Evolutionary conservation across 2,113 vertebrate genomes (phyloP), one percentile per base, ranked within the genome.

Genomic region (Catharus bicknelli): DNA sequence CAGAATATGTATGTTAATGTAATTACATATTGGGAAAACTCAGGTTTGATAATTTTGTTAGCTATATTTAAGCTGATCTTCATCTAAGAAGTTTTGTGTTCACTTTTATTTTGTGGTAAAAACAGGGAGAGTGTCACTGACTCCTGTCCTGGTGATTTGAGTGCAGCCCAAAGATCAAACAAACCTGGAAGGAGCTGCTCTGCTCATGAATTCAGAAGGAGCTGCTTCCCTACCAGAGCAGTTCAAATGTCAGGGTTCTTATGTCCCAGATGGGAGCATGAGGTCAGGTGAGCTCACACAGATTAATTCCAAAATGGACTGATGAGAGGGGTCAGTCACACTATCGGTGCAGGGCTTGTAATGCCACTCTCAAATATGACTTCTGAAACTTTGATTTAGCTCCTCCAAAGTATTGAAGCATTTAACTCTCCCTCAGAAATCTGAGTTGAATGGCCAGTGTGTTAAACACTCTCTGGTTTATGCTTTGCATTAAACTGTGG

Each of bases 241-340:
- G 62, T 54, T 51, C 63, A 87, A 95, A 79, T 62, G 34, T 83
- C 54, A 55, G 11, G 6, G 50, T 84, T 63, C 53, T 51, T 22
- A 48, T 1, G 0, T 36, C 58, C 34, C 59, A 50, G 7, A 8
- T 1, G 2, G 72, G 58, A 66, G 42, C 14, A 8, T 5, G 18
- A 58, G 63, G 40, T 61, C 72, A 42, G 17, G 10, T 38, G 67
- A 90, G 57, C n/a, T 83, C 23, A 13, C 2, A 29, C 2, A 55
- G 47, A 14, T 55, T 78, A 42, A 94, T 89, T 59, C 79, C 61
- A 70, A 34, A 82, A 72, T 9, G 16, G 13, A 7, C 27, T 13
- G 53, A 40, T 48, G 61, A 67, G 51, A 67, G 18, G 26, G 27
- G 57, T 79, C 69, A 68, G 3, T 47, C 36, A 6, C 0, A 0